phyloP scores from a whole-genome alignment of 2,888 invertebrate species.

The Mongoloraphidia duomilia region DNA sequence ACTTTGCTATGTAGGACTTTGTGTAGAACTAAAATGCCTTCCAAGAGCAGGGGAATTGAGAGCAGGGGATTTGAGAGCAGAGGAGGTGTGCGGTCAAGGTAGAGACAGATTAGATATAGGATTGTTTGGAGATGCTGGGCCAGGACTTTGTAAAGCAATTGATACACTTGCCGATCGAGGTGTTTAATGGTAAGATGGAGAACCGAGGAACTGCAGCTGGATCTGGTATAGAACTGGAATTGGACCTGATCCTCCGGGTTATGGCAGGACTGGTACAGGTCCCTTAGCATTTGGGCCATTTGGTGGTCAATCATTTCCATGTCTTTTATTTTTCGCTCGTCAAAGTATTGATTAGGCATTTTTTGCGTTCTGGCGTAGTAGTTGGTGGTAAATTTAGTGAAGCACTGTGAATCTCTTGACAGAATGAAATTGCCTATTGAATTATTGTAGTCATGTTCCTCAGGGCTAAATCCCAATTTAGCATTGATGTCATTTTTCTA shows the following conservation, averaged over 20 bases:
- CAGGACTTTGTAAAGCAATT: slow-evolving; percentile 58
- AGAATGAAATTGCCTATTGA: slow-evolving; percentile 23
- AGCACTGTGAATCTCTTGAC: not conserved
- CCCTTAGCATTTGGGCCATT: slow-evolving; percentile 7
- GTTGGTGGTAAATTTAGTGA: slow-evolving; percentile 16
- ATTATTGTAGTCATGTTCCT: slow-evolving; percentile 24
- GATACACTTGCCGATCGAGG: slow-evolving; percentile 60
- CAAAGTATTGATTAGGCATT: slow-evolving; percentile 74
- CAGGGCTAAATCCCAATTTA: slow-evolving; percentile 11
- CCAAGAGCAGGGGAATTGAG: slow-evolving; percentile 56
- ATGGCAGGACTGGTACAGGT: not conserved
- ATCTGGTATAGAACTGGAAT: slow-evolving; percentile 16
- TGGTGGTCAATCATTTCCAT: slow-evolving; percentile 26
- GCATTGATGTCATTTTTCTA: no score
- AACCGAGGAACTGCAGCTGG: slow-evolving; percentile 32
- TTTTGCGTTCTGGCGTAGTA: slow-evolving; percentile 57
- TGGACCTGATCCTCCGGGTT: no score
- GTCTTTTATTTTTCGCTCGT: slow-evolving; percentile 48
- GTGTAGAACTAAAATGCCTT: slow-evolving; percentile 39
- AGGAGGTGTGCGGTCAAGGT: slow-evolving; percentile 57
- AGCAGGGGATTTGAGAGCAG: no score
- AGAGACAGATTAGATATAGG: slow-evolving; percentile 54
- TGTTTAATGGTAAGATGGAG: slow-evolving; percentile 62
- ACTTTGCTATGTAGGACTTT: slow-evolving; percentile 46
- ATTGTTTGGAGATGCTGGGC: slow-evolving; percentile 57